phyloP scores from a whole-genome alignment of 2,113 vertebrate species.

The Gracilinanus agilis region DNA sequence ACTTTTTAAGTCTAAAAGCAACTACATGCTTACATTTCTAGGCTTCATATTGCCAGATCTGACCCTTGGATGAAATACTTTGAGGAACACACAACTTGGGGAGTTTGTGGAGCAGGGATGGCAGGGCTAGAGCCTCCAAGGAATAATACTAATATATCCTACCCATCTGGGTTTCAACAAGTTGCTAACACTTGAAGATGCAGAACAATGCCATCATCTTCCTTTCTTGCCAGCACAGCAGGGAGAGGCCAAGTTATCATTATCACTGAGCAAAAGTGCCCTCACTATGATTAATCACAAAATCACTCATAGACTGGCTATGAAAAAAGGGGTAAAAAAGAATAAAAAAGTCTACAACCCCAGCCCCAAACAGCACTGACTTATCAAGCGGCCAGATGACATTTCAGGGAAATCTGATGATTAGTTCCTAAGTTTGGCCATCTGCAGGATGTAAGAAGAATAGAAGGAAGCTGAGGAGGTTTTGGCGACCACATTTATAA shows the following conservation, averaged over 20 bases:
- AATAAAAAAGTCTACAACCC: slow-evolving; percentile 31
- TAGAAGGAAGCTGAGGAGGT: slow-evolving; percentile 81
- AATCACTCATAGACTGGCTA: neutral
- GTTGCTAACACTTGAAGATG: neutral
- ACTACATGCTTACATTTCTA: neutral
- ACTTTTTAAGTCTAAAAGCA: neutral
- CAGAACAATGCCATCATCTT: neutral
- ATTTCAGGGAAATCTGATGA: slow-evolving; percentile 77
- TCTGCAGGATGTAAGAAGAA: slow-evolving; percentile 87
- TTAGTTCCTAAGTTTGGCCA: slow-evolving; percentile 82
- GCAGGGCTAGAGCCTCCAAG: neutral
- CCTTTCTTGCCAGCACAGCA: neutral
- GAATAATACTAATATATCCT: neutral
- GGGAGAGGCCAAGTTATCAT: fast-evolving
- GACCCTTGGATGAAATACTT: neutral
- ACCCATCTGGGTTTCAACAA: neutral
- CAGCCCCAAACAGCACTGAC: slow-evolving; percentile 47
- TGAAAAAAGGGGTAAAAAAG: slow-evolving; percentile 40
- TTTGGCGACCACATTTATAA: slow-evolving; percentile 82
- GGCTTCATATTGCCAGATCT: neutral
- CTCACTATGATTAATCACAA: neutral
- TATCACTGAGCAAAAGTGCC: neutral
- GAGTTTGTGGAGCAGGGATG: neutral
- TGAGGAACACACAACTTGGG: neutral
- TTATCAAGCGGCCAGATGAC: slow-evolving; percentile 73